phyloP scores from a whole-genome alignment of 2,113 vertebrate species.

The Procavia capensis region DNA sequence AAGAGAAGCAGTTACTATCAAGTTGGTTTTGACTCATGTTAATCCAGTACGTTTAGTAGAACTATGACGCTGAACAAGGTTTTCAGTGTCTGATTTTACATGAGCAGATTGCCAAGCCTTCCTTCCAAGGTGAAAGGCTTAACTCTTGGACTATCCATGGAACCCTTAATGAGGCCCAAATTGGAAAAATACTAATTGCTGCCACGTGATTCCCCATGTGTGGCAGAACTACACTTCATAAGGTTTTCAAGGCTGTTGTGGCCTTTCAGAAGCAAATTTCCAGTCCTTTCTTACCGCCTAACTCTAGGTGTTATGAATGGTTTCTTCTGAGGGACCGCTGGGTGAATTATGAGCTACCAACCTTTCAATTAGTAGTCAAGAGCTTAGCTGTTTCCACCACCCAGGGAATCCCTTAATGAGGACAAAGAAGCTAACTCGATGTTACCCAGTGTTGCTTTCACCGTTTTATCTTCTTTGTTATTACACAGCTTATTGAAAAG shows the following conservation, averaged over 20 bases:
- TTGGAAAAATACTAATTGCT: neutral
- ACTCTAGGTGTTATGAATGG: too few species aligned
- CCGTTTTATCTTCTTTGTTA: neutral
- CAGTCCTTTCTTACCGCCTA: neutral
- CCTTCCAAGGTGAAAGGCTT: neutral
- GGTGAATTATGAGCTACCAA: too few species aligned
- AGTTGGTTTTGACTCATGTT: neutral
- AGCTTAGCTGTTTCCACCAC: neutral
- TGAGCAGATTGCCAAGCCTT: neutral
- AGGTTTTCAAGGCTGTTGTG: neutral
- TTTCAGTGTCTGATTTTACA: neutral
- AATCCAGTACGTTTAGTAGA: neutral
- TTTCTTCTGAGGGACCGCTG: neutral
- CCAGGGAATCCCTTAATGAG: neutral
- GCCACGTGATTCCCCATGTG: neutral
- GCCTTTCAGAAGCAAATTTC: neutral
- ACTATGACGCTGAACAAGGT: neutral
- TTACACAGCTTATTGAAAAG: neutral
- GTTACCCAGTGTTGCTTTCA: neutral
- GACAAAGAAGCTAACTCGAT: neutral
- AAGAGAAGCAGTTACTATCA: neutral
- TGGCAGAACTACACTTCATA: neutral
- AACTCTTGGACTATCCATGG: neutral
- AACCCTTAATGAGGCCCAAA: neutral
- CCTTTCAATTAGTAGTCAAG: neutral